A percentile compares a stretch with the other conserved stretches of the same genome.
Conservation (phyloP, 2,888 invertebrate species). For the Napeogenes sylphis region DNA sequence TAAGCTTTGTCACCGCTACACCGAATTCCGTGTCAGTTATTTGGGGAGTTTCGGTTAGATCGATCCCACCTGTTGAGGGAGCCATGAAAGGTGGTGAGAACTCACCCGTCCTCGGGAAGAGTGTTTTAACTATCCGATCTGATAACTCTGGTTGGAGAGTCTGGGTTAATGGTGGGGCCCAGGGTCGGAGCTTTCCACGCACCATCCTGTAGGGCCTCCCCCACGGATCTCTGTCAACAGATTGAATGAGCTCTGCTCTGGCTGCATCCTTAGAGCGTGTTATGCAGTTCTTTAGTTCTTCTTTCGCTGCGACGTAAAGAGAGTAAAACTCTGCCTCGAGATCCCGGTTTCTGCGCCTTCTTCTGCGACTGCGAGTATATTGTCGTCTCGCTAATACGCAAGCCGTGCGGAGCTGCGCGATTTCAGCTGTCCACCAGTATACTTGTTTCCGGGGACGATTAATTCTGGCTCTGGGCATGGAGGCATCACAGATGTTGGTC, state of each 20-base stretch:
- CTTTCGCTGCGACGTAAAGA: constrained; percentile 7
- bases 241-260: constrained; percentile 5
- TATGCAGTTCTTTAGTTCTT: constrained; percentile 12
- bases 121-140: neutral
- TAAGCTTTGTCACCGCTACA: constrained; percentile 4
- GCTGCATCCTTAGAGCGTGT: constrained; percentile 12
- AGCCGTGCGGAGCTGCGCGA: constrained; percentile 9
- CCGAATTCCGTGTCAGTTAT: neutral
- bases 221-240: constrained; percentile 15
- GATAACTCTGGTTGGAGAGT: constrained; percentile 8
- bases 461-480: constrained; percentile 14
- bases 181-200: constrained; percentile 10
- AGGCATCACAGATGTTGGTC: constrained; percentile 22
- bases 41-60: neutral
- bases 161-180: constrained; percentile 12
- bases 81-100: no score
- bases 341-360: constrained; percentile 3
- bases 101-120: no score
- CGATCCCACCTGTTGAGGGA: no score
- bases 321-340: constrained; percentile 4
- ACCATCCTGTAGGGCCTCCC: constrained; percentile 14
- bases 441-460: constrained; percentile 3
- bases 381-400: constrained; percentile 18
- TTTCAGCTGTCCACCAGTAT: constrained; percentile 24
- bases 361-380: constrained; percentile 12